Conservation (phyloP, 2,888 invertebrate genomes). For the Timema podura region DNA sequence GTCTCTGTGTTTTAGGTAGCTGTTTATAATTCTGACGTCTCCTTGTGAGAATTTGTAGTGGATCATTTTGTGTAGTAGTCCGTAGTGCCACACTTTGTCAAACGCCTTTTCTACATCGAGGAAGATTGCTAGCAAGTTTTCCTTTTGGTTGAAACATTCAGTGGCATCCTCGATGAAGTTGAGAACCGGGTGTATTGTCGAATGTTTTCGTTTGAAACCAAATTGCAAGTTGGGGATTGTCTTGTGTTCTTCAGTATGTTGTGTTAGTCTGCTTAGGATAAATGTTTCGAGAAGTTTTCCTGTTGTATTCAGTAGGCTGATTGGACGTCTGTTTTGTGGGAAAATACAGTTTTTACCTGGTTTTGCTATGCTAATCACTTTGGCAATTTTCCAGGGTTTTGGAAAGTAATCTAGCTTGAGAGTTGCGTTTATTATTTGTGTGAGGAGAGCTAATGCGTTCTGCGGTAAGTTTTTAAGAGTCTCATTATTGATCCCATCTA, state of each 20-base stretch:
- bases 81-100: too few relatives aligned
- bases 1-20: too few relatives aligned
- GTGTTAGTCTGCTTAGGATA: background rate
- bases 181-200: background rate
- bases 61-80: too few relatives aligned
- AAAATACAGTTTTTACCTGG: background rate
- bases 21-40: too few relatives aligned
- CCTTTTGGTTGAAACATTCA: background rate
- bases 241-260: background rate
- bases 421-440: too few relatives aligned
- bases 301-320: background rate
- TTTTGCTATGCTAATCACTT: background rate
- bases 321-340: conserved; percentile 3
- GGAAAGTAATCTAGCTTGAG: too few relatives aligned
- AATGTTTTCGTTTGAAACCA: background rate
- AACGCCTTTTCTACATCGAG: too few relatives aligned
- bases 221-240: background rate
- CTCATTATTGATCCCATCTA: too few relatives aligned
- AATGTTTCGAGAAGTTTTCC: background rate
- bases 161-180: background rate
- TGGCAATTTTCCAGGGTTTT: background rate
- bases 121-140: too few relatives aligned
- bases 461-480: too few relatives aligned
- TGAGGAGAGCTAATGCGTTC: too few relatives aligned
- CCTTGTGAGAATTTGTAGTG: too few relatives aligned